A percentile compares a stretch with the other conserved stretches of the same genome.
Evolutionary conservation across 2,888 invertebrate species (phyloP).

Genomic region (Theretra japonica): DNA sequence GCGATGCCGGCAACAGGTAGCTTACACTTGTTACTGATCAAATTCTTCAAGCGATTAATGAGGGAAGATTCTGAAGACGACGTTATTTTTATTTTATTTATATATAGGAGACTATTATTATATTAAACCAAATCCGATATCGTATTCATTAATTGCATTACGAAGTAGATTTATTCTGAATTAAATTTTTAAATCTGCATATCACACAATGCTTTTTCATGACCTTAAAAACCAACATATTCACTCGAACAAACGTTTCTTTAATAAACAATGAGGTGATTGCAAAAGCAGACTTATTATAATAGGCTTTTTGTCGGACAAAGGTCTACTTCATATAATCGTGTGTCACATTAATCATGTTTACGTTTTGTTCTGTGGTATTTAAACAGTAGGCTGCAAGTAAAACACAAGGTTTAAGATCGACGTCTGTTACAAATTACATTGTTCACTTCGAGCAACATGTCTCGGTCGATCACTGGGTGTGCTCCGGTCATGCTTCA

Average conservation of each 20-base stretch:
- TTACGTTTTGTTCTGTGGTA: background rate
- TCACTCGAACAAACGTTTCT: background rate
- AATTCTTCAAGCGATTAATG: constrained; percentile 38
- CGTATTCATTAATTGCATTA: no score
- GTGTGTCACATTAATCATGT: background rate
- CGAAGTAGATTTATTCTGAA: no score
- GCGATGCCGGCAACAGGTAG: constrained; percentile 37
- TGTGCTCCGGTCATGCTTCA: constrained; percentile 45
- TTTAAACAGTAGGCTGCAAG: background rate
- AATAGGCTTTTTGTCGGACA: background rate
- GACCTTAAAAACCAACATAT: background rate
- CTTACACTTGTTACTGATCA: constrained; percentile 36
- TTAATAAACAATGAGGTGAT: background rate
- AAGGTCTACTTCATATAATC: background rate
- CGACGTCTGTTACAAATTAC: constrained; percentile 10
- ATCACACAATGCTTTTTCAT: no score
- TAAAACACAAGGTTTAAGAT: constrained; percentile 2
- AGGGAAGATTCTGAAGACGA: background rate
- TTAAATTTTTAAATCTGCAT: no score
- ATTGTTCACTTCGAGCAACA: constrained; percentile 25
- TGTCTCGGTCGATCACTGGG: constrained; percentile 43
- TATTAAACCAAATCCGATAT: no score
- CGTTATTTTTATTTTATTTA: no score
- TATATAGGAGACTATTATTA: no score
- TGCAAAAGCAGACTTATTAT: background rate